A percentile compares a stretch with the other conserved stretches of the same genome.
These are phyloP conservation scores for Syritta pipiens DNA, from an alignment of 2,888 invertebrate genomes.

Conservation along the genomic window DNA sequence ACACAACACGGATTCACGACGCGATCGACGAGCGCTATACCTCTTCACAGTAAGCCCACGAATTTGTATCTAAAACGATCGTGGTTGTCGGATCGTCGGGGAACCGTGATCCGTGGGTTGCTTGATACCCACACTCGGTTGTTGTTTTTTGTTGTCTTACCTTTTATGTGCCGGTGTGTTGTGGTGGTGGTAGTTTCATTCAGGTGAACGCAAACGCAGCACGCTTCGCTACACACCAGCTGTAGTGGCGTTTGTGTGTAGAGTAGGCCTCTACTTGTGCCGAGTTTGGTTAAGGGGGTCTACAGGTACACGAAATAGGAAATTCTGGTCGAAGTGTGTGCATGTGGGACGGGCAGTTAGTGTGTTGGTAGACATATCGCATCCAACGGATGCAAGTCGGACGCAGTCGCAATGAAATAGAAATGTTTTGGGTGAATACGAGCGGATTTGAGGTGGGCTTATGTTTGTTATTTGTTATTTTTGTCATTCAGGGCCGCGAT, in stretches of 20 bases:
- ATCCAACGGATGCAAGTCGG: constrained; percentile 33
- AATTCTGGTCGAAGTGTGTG: constrained; percentile 38
- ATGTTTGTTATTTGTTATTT: too few species aligned
- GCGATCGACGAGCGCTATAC: too few species aligned
- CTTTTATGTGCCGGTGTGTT: constrained; percentile 45
- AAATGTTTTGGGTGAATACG: neutral
- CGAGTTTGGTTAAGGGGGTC: constrained; percentile 52
- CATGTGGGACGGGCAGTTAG: constrained; percentile 8
- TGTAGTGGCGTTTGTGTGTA: constrained; percentile 1
- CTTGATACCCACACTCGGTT: constrained; percentile 59
- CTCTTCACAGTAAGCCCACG: constrained; percentile 65
- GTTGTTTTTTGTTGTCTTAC: constrained; percentile 64
- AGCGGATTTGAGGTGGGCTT: neutral
- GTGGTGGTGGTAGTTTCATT: constrained; percentile 52
- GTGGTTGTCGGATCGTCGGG: constrained; percentile 59
- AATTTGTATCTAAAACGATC: constrained; percentile 65
- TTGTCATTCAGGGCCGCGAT: neutral
- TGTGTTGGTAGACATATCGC: constrained; percentile 17
- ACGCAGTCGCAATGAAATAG: constrained; percentile 10
- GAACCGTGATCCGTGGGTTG: constrained; percentile 68
- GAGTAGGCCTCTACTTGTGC: neutral
- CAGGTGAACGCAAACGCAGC: constrained; percentile 60
- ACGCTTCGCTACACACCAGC: constrained; percentile 52
- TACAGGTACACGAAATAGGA: constrained; percentile 49
- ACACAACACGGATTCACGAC: constrained; percentile 1